Conservation (phyloP, 2,113 vertebrate species). For the Odontesthes bonariensis region DNA sequence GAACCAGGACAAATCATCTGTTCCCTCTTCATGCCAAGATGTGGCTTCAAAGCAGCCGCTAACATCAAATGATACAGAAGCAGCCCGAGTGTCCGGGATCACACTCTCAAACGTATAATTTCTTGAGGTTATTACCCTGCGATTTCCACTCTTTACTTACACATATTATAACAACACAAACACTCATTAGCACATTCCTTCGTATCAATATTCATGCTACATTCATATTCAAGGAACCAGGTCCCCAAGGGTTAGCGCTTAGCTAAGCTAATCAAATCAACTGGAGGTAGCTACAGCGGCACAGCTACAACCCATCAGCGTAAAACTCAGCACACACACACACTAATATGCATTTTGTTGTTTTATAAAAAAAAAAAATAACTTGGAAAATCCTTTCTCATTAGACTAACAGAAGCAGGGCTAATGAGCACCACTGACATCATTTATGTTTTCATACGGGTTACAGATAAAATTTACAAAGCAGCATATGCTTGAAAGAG, state of each 20-base stretch:
- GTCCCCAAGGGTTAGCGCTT: slow-evolving; percentile 73
- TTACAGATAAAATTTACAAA: slow-evolving; percentile 20
- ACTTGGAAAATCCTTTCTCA: slow-evolving; percentile 64
- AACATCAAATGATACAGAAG: slow-evolving; percentile 59
- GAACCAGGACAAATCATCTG: slow-evolving; percentile 23
- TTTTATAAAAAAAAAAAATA: slow-evolving; percentile 37
- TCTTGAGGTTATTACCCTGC: slow-evolving; percentile 53
- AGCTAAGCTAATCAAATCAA: slow-evolving; percentile 79
- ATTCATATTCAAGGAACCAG: slow-evolving; percentile 72
- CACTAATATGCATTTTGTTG: slow-evolving; percentile 20
- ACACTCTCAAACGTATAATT: slow-evolving; percentile 22
- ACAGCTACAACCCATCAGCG: slow-evolving; percentile 68
- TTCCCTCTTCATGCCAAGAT: slow-evolving; percentile 30
- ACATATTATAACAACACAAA: slow-evolving; percentile 62
- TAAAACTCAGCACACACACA: slow-evolving; percentile 40
- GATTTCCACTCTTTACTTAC: slow-evolving; percentile 52
- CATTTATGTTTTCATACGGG: slow-evolving; percentile 44
- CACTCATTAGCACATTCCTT: slow-evolving; percentile 67
- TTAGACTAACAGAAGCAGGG: slow-evolving; percentile 55
- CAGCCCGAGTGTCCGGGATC: slow-evolving; percentile 27
- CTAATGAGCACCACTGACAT: slow-evolving; percentile 33
- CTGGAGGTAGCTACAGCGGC: slow-evolving; percentile 36
- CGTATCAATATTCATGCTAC: slow-evolving; percentile 72
- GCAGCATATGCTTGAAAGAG: slow-evolving; percentile 23
- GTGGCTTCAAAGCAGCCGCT: slow-evolving; percentile 61